Evolutionary conservation across 2,797 vertebrate species (phyloP).

Genomic region (Pangasius mekongensis): DNA sequence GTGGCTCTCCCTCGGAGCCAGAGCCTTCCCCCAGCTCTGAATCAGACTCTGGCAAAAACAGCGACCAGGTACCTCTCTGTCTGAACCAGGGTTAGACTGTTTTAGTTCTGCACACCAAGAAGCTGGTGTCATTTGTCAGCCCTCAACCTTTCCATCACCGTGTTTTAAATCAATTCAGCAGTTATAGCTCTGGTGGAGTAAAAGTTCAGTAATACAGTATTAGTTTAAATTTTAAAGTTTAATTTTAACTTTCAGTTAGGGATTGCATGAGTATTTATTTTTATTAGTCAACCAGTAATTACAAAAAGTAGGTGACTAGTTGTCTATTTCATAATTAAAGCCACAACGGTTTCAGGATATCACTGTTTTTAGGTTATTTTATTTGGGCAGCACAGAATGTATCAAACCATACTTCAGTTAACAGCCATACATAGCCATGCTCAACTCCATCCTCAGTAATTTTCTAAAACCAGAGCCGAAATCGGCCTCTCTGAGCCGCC

Average conservation of each 20-base stretch:
- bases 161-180: neutral
- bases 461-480: neutral
- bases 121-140: neutral
- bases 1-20: constrained; percentile 86
- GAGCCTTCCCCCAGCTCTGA: constrained; percentile 88
- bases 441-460: neutral
- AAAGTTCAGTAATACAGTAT: neutral
- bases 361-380: neutral
- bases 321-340: neutral
- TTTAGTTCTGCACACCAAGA: neutral
- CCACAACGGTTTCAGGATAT: neutral
- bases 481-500: neutral
- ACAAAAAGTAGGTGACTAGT: neutral
- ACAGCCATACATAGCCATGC: neutral
- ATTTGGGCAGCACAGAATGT: neutral
- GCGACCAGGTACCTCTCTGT: constrained; percentile 83
- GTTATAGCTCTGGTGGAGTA: neutral
- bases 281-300: neutral
- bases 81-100: neutral
- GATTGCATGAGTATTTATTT: neutral
- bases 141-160: neutral
- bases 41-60: constrained; percentile 92
- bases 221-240: neutral
- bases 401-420: neutral
- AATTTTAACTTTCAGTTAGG: neutral